Evolutionary conservation across 1,140 invertebrate species (phyloP).

Genomic region (Heliconius hermathena): DNA sequence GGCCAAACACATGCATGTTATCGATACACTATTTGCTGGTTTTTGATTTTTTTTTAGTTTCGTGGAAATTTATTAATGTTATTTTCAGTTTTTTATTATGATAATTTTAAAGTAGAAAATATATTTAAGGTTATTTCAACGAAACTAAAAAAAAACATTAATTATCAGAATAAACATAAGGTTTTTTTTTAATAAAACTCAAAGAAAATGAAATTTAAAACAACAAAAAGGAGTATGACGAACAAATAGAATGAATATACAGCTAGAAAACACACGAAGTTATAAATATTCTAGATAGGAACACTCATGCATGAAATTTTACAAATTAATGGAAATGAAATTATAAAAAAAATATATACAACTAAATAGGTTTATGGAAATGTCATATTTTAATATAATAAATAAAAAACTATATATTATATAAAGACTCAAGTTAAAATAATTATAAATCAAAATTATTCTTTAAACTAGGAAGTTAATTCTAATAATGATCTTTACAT

Average conservation of each 20-base stretch:
- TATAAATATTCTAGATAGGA: constrained; percentile 20
- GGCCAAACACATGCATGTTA: constrained; percentile 80
- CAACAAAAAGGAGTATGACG: constrained; percentile 3
- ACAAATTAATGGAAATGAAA: not conserved
- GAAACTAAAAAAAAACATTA: constrained; percentile 13
- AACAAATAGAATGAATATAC: constrained; percentile 5
- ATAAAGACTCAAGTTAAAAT: too few species aligned
- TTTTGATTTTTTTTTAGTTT: not conserved
- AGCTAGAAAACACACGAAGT: constrained; percentile 20
- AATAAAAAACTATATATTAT: too few species aligned
- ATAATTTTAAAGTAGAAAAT: not conserved
- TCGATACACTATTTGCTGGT: constrained; percentile 48
- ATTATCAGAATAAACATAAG: not conserved
- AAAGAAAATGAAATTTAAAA: constrained; percentile 15
- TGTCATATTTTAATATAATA: not conserved
- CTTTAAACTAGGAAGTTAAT: not conserved
- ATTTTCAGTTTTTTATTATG: not conserved
- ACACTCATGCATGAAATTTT: constrained; percentile 27
- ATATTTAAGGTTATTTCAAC: not conserved
- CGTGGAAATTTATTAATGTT: not conserved
- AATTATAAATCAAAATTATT: too few species aligned
- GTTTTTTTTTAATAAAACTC: constrained; percentile 5
- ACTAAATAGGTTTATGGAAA: not conserved
- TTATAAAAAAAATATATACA: not conserved
- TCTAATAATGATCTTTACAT: too few species aligned